Evolutionary conservation across 2,888 invertebrate species (phyloP).

Genomic region (Diadegma fenestrale): DNA sequence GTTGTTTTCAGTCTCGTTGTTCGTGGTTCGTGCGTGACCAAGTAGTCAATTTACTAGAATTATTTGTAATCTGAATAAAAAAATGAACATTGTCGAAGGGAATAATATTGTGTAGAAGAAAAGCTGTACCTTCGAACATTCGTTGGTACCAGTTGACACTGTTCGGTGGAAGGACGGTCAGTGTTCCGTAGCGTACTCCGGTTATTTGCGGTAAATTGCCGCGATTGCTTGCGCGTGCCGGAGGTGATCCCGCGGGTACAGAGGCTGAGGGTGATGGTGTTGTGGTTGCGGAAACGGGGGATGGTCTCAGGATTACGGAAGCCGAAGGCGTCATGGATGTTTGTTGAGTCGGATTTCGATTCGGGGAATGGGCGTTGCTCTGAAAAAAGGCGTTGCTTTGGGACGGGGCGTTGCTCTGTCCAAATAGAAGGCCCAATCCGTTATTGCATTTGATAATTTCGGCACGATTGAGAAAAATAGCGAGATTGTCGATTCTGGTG

Average conservation of each 20-base stretch:
- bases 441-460: background rate
- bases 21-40: too few species aligned
- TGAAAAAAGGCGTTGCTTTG: too few species aligned
- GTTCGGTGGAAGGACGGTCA: background rate
- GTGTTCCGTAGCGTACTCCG: conserved; percentile 28
- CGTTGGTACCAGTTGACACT: background rate
- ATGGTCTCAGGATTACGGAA: background rate
- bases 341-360: background rate
- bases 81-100: background rate
- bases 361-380: too few species aligned
- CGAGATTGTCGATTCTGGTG: conserved; percentile 38
- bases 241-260: conserved; percentile 19
- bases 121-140: conserved; percentile 2
- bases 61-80: background rate
- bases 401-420: background rate
- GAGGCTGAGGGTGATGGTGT: too few species aligned
- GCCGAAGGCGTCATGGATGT: background rate
- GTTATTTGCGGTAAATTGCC: conserved; percentile 19
- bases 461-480: conserved; percentile 2
- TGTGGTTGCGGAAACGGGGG: conserved; percentile 9
- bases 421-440: conserved; percentile 15
- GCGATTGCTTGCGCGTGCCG: conserved; percentile 16
- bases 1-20: conserved; percentile 18
- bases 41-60: too few species aligned
- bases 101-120: background rate